Base-by-base conservation (phyloP, 2,888 invertebrate genomes). In the Tenthredo scrophulariae region DNA sequence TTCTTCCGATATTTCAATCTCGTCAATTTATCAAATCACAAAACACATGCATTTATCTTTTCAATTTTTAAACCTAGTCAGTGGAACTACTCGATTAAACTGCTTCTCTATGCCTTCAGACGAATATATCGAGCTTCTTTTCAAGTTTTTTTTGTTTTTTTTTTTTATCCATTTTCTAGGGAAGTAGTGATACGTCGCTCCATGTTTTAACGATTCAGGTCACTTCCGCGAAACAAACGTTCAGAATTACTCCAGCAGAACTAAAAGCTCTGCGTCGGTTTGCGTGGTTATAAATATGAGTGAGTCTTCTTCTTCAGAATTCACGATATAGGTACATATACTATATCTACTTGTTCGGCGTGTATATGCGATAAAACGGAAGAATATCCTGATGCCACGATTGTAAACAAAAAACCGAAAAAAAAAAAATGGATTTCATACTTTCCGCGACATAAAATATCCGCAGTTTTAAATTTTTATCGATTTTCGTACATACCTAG, bases 401-500 rank as follows among this genome's bases (percentile, higher is more conserved):
- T n/a, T 62, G 15, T 46, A 46, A 33, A 4, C 9, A 9, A 22
- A 22, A 10, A 6, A n/a, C n/a, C n/a, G n/a, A 7, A 22, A 26
- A 26, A 62, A 7, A 58, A n/a, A 58, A n/a, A 9, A n/a, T 2
- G n/a, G 62, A 62, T 62, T 62, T 62, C 10, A 26, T 22, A 62
- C 9, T 26, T 26, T 62, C 1, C 1, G 37, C 70, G 70, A 26
- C 26, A 26, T 62, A 22, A 26, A 62, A 62, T 62, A 62, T 62
- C 37, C 6, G n/a, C 74, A 43, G 43, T 22, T 74, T 74, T 74
- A 22, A 74, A 74, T 43, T 74, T 43, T 13, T 15, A 77, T 77
- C 77, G 77, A 77, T 77, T 50, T 77, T 54, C 46, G 10, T 43
- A 43, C 40, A n/a, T 6, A 43, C 54, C 77, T 54, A 37, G 37